These are phyloP conservation scores for Thereva unica DNA, from an alignment of 2,888 invertebrate species.

Conservation along the genomic window DNA sequence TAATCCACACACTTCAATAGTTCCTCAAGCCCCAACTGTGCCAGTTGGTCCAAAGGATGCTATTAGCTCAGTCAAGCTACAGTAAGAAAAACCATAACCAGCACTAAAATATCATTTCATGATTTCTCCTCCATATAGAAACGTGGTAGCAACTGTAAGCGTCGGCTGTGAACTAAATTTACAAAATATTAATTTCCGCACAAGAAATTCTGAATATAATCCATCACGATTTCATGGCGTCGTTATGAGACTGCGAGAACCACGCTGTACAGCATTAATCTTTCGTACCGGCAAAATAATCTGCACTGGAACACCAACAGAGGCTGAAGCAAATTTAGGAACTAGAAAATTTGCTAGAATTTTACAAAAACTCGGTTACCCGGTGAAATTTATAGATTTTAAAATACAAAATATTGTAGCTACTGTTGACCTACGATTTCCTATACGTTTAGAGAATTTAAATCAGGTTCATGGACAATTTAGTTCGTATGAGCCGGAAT, in stretches of 20 bases:
- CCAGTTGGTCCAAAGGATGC: slow-evolving; percentile 64
- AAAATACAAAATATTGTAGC: slow-evolving; percentile 79
- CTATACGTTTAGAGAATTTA: slow-evolving; percentile 72
- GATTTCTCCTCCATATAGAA: slow-evolving; percentile 59
- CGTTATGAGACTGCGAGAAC: slow-evolving; percentile 80
- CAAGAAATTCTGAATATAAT: slow-evolving; percentile 82
- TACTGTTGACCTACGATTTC: slow-evolving; percentile 76
- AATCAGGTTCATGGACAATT: slow-evolving; percentile 77
- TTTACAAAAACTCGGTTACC: slow-evolving; percentile 78
- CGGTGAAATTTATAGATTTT: slow-evolving; percentile 75
- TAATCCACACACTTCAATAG: slow-evolving; percentile 61
- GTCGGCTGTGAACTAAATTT: slow-evolving; percentile 73
- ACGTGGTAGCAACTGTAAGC: slow-evolving; percentile 80
- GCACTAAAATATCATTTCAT: background rate
- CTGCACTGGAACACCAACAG: slow-evolving; percentile 79
- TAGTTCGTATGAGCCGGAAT: slow-evolving; percentile 93
- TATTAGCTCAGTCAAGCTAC: slow-evolving; percentile 65
- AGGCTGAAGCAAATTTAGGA: slow-evolving; percentile 75
- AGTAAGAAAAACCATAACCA: slow-evolving; percentile 57
- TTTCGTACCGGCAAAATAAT: slow-evolving; percentile 80
- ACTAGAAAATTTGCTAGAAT: slow-evolving; percentile 82
- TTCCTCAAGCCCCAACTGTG: slow-evolving; percentile 60
- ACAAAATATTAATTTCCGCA: slow-evolving; percentile 74
- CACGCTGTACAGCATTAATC: slow-evolving; percentile 73
- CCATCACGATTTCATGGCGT: slow-evolving; percentile 81